Evolutionary conservation across 2,888 invertebrate genomes (phyloP), one percentile per base, ranked within the genome.

Genomic region (Chloroclysta siterata): DNA sequence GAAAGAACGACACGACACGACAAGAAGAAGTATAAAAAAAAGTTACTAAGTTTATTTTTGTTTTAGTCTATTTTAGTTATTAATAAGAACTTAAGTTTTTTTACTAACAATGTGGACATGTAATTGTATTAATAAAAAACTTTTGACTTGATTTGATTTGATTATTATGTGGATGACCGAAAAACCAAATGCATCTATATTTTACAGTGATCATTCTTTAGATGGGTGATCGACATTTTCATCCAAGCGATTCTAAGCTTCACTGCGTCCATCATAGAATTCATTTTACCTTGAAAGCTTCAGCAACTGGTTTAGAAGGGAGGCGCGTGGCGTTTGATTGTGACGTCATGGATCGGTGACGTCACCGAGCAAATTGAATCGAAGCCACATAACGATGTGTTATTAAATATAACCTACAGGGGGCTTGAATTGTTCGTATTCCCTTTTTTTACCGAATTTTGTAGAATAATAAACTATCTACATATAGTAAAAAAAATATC

Each of bases 321-420:
- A 44, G 46, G 28, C 28, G 28, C 48, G 28, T 50, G 33, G 33
- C 28, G 36, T 39, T 39, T 39, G 36, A 11, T 28, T 29, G 50
- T 55, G 50, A 51, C 60, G 60, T 60, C 33, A 60, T 22, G 1
- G 13, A 29, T 39, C 36, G 11, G 33, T 54, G 47, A 60, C 53
- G 53, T 60, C 28, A 60, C 39, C 2, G 28, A 42, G 44, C 39
- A 61, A 61, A 61, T 61, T 61, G 61, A 61, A 61, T 56, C 52
- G 55, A 61, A 61, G 51, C 52, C 53, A 39, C 11, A 39, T 53
- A 59, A 59, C 28, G 51, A 57, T 41, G 56, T 29, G 48, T 41
- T 57, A 57, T 57, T 55, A 47, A 55, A 47, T 47, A n/a, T 36
- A 22, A 47, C 5, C 33, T 7, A 14, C 2, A 50, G 14, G 36